phyloP scores from a whole-genome alignment of 2,113 vertebrate genomes.

The Columba livia region DNA sequence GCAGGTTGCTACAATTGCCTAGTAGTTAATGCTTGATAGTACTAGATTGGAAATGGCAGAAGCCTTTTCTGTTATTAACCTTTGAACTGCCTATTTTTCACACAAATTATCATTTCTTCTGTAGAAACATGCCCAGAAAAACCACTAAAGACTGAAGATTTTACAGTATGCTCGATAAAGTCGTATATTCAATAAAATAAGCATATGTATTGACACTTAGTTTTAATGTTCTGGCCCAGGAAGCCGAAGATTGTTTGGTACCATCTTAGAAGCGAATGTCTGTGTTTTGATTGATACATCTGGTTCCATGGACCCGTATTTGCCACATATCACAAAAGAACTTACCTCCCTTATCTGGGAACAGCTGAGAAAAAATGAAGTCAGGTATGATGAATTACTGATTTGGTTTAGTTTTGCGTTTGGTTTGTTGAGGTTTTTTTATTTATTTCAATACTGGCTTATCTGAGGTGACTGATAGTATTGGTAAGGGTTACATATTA shows the following conservation, averaged over 20 bases:
- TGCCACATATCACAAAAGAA: constrained; percentile 70
- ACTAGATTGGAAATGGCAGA: neutral
- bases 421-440: neutral
- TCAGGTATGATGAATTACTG: constrained; percentile 67
- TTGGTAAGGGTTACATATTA: neutral
- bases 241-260: constrained; percentile 78
- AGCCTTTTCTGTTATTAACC: neutral
- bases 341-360: constrained; percentile 85
- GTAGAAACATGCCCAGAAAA: neutral
- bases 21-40: neutral
- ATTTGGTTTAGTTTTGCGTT: neutral
- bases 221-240: constrained; percentile 64
- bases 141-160: neutral
- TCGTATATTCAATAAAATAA: neutral
- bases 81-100: neutral
- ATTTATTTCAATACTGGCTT: neutral
- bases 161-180: neutral
- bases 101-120: neutral
- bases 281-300: constrained; percentile 84
- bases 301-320: constrained; percentile 76
- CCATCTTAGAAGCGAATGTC: constrained; percentile 77
- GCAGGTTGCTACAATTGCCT: neutral
- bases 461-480: neutral
- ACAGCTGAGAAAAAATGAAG: constrained; percentile 74
- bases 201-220: neutral